Evolutionary conservation across 2,888 invertebrate species (phyloP).

Genomic region (Geophilus truncorum): DNA sequence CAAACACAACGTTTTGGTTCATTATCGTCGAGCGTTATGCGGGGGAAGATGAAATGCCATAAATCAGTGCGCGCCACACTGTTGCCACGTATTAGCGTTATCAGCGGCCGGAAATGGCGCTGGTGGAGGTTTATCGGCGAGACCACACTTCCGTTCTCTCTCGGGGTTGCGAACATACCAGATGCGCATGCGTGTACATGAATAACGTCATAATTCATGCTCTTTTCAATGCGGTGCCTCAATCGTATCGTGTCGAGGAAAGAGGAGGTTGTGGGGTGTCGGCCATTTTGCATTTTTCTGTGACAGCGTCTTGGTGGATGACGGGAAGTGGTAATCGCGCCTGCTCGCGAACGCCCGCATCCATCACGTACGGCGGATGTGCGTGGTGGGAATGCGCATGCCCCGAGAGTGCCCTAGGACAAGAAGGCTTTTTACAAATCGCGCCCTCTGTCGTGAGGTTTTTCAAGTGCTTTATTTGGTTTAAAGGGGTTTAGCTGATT

Average conservation of each 20-base stretch:
- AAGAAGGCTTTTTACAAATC: background rate
- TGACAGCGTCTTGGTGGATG: background rate
- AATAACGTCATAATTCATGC: background rate
- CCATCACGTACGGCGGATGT: background rate
- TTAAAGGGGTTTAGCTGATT: background rate
- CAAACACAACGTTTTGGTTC: background rate
- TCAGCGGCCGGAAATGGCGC: background rate
- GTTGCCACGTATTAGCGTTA: background rate
- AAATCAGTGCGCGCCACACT: background rate
- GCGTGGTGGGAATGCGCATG: no score
- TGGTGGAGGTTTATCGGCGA: background rate
- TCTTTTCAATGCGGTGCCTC: background rate
- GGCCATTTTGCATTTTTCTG: constrained; percentile 15
- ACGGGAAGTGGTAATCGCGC: constrained; percentile 21
- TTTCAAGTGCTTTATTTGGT: no score
- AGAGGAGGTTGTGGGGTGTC: background rate
- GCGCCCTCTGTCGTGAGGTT: background rate
- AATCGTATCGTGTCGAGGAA: background rate
- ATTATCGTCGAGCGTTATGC: background rate
- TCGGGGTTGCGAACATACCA: background rate
- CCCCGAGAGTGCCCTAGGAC: background rate
- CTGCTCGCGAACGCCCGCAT: background rate
- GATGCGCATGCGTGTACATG: background rate
- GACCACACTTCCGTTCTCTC: background rate
- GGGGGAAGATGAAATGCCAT: background rate